A percentile compares a stretch with the other conserved stretches of the same genome.
Evolutionary conservation across 2,113 vertebrate genomes (phyloP).

Genomic region (Gymnogyps californianus): DNA sequence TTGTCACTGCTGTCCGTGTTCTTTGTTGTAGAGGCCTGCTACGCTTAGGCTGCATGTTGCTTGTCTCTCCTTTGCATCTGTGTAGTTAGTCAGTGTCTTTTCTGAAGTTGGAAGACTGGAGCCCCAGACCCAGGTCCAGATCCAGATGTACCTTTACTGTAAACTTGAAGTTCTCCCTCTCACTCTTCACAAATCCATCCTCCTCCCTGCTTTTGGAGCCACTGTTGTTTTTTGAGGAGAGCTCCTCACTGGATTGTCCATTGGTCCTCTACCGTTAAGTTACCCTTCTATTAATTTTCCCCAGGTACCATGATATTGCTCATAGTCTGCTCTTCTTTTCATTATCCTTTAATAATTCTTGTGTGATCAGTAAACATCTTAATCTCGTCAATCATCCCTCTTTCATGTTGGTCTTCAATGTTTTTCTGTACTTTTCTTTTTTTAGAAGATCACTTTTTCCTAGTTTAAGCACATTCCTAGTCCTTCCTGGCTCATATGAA

Average conservation of each 20-base stretch:
- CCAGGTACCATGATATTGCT: background rate
- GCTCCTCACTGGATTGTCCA: background rate
- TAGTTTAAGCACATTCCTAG: background rate
- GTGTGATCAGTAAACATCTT: background rate
- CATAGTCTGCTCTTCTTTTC: background rate
- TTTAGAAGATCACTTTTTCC: background rate
- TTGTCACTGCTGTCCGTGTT: background rate
- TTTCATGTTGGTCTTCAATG: background rate
- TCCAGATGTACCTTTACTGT: background rate
- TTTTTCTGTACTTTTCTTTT: background rate
- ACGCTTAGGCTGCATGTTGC: rapidly evolving
- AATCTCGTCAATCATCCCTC: background rate
- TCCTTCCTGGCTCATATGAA: background rate
- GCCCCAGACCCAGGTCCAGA: background rate
- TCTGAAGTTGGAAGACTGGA: background rate
- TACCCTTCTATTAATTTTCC: background rate
- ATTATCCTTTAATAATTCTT: background rate
- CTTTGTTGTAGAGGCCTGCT: background rate
- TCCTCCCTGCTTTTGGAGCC: background rate
- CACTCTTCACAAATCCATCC: background rate
- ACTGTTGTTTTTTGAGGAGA: background rate
- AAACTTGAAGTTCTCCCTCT: background rate
- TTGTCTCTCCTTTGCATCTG: background rate
- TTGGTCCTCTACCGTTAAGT: rapidly evolving
- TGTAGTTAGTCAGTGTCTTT: background rate